Base-by-base conservation (phyloP, 1,140 invertebrate genomes). In the Potamilus streckersoni region DNA sequence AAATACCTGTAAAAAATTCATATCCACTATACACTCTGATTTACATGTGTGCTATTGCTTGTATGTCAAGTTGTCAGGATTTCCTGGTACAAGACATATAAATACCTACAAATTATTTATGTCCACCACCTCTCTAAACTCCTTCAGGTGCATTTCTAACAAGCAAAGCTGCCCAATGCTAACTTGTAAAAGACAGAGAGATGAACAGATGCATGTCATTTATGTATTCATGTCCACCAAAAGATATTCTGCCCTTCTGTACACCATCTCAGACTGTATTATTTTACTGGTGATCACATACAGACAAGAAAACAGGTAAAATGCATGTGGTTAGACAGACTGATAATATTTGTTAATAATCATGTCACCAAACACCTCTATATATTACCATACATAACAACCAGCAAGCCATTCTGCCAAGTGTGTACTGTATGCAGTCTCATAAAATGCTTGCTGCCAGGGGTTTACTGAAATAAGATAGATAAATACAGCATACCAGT, bases 381-480 rank as follows among this genome's bases (percentile, higher is more conserved):
- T 31, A 31, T 31, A 31, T 2, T 31, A 2, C 27, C 27, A 31
- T 31, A 31, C 27, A 31, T 31, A 31, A 31, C 27, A 2, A 3
- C 27, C 27, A 31, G 27, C 27, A 31, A 31, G 27, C 27, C 27
- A 31, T 31, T 31, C 27, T 31, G 27, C 27, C 27, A 31, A 31
- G 27, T 2, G 27, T 31, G 27, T 31, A 31, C 27, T 98, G 96
- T 80, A 97, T 95, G 14, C 93, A 94, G 89, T 96, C 94, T 64
- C 95, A 91, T 65, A 93, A 93, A 1, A 92, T 91, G 97, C 97
- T 98, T 2, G 95, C 93, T 38, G 94, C 92, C 20, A 97, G 83
- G 1, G 97, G 95, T 91, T 99, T 99, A 20, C 93, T 93, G 74
- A 94, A 93, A 69, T 95, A 97, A 19, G 96, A 96, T 72, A 98